A percentile compares a stretch with the other conserved stretches of the same genome.
phyloP scores from a whole-genome alignment of 1,140 invertebrate genomes.

The Babylonia areolata region DNA sequence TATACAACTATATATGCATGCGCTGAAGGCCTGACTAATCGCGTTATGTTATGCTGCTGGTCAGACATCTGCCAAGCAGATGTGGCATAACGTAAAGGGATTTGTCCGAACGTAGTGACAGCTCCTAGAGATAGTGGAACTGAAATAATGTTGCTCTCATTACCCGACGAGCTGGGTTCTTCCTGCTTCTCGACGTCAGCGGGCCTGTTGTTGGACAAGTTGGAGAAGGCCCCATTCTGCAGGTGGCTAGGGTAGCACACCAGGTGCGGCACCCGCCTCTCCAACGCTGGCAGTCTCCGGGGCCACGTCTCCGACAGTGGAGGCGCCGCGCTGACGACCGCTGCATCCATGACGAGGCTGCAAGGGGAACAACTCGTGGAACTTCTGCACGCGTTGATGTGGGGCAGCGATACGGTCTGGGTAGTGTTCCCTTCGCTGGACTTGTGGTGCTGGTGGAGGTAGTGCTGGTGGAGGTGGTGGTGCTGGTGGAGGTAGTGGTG shows the following conservation, averaged over 20 bases:
- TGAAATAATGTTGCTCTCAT: no score
- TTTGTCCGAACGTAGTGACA: no score
- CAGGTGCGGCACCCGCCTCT: neutral
- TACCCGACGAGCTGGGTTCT: no score
- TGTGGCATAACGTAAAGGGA: no score
- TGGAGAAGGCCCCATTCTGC: neutral
- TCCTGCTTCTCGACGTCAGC: neutral
- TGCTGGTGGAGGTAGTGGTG: neutral
- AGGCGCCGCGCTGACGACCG: neutral
- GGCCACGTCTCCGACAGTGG: neutral
- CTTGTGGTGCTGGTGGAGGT: neutral
- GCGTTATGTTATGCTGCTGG: no score
- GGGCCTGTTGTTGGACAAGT: conserved; percentile 4
- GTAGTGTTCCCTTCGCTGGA: no score
- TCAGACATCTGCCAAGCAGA: no score
- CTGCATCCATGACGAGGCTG: neutral
- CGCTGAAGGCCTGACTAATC: no score
- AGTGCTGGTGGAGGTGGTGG: neutral
- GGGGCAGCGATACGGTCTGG: neutral
- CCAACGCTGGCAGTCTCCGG: no score
- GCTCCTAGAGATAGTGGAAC: no score
- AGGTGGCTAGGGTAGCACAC: neutral
- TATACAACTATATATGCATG: no score
- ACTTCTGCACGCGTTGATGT: neutral
- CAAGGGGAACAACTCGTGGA: neutral